Base-by-base conservation (phyloP, 2,797 vertebrate species). In the Columba guinea region DNA sequence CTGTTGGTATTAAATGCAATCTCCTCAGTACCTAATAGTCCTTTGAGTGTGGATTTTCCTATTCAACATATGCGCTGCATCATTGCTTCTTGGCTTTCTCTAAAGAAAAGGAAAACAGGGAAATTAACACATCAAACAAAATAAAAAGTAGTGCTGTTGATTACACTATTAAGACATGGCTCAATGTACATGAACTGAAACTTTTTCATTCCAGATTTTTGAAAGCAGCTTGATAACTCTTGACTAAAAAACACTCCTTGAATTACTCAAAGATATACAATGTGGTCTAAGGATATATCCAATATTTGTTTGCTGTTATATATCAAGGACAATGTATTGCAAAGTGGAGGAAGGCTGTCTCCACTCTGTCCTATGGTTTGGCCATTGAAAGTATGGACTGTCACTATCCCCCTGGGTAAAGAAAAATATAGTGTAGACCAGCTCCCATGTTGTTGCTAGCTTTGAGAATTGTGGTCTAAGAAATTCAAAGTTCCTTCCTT, bases 391-490 rank as follows among this genome's bases (percentile, higher is more conserved):
- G 4, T 9, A 18, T n/a, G 10, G 9, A 4, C 28, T 53, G 44
- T 56, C 17, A 39, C 34, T 71, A 52, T 34, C 8, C 11, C 4
- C 0, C 9, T 15, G 34, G 4, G 7, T 63, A 0, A 3, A 73
- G 67, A 69, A 55, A 46, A 32, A 23, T 44, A 7, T 49, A 27
- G 3, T 37, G 22, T 10, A 77, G n/a, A 55, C 23, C 16, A 74
- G 12, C 2, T 84, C 19, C 27, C 10, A 28, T 13, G 39, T 9
- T 32, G 7, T 7, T 78, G 12, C 19, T 81, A 63, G 27, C 7
- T 84, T 73, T 51, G 10, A 84, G 30, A 78, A 48, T 51, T 21
- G 5, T 7, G 67, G 16, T 24, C 28, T 75, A 51, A 62, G 65
- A 77, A 80, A 79, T 1, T 0, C 3, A 34, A 76, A 88, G 4